Evolutionary conservation across 53 echinoderm and acorn worm species (phyloP).

Genomic region (Zoroaster sp.): DNA sequence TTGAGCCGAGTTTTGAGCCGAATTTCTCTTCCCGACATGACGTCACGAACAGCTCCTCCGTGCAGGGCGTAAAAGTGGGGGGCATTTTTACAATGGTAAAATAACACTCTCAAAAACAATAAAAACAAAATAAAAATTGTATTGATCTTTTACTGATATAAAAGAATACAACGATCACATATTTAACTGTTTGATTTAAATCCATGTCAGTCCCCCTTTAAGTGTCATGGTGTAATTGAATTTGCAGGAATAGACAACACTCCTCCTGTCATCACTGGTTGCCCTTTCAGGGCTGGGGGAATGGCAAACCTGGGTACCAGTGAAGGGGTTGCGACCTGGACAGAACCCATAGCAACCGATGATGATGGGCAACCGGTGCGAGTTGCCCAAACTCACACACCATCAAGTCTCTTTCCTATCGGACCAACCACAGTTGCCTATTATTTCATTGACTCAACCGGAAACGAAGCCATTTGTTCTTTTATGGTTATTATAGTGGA

Average conservation of each 20-base stretch:
- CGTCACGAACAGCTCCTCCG: too few species aligned
- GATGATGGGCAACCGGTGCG: not conserved
- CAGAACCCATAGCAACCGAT: not conserved
- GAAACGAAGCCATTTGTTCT: not conserved
- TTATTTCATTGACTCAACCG: constrained; percentile 2
- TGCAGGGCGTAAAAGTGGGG: too few species aligned
- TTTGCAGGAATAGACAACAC: not conserved
- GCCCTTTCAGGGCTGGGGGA: not conserved
- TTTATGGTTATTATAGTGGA: not conserved
- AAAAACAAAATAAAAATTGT: too few species aligned
- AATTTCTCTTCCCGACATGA: too few species aligned
- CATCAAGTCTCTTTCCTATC: not conserved
- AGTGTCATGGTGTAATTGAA: too few species aligned
- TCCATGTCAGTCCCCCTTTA: too few species aligned
- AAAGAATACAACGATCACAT: too few species aligned
- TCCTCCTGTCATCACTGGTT: constrained; percentile 14
- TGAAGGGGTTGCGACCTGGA: not conserved
- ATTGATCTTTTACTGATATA: too few species aligned
- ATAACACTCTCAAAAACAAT: too few species aligned
- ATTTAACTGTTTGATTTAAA: too few species aligned
- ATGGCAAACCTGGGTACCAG: not conserved
- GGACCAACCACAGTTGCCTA: not conserved
- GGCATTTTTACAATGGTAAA: too few species aligned
- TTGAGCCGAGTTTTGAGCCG: too few species aligned
- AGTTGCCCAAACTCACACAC: not conserved